Percentiles rank a stretch among this genome's conserved stretches.
phyloP scores from a whole-genome alignment of 2,888 invertebrate species.

The Watsonalla cultraria region DNA sequence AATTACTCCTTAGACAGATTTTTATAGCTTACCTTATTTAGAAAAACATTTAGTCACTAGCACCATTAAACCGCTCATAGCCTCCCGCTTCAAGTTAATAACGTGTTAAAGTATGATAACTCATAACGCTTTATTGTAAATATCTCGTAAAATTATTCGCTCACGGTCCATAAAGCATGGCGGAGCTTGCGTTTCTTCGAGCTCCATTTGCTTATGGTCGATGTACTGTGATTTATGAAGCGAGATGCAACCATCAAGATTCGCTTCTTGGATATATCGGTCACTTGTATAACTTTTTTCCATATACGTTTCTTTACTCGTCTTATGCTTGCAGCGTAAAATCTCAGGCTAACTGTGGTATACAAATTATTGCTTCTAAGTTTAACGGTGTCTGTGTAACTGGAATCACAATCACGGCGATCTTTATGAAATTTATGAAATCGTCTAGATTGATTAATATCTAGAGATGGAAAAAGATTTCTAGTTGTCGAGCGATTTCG shows the following conservation, averaged over 20 bases:
- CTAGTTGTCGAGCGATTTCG: too few relatives aligned
- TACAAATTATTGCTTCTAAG: too few relatives aligned
- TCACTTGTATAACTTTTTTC: neutral
- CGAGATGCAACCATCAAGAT: neutral
- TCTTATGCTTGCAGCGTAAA: neutral
- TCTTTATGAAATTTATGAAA: too few relatives aligned
- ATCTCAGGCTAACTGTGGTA: neutral
- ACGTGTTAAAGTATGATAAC: conserved; percentile 1
- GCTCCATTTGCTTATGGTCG: conserved; percentile 2
- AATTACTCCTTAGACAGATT: too few relatives aligned
- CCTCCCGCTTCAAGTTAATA: conserved; percentile 1
- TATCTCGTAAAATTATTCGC: conserved; percentile 4
- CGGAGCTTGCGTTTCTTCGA: neutral
- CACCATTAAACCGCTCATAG: neutral
- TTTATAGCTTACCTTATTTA: too few relatives aligned
- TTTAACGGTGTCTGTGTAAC: too few relatives aligned
- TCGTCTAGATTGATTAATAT: too few relatives aligned
- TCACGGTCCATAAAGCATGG: conserved; percentile 1
- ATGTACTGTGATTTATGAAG: conserved; percentile 5
- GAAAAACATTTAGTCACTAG: neutral
- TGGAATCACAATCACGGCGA: too few relatives aligned
- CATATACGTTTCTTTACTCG: neutral
- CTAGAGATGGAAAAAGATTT: too few relatives aligned
- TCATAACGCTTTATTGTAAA: conserved; percentile 1
- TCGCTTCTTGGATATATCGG: conserved; percentile 2